Conservation (phyloP, 2,888 invertebrate genomes). For the Heteropelma amictum region DNA sequence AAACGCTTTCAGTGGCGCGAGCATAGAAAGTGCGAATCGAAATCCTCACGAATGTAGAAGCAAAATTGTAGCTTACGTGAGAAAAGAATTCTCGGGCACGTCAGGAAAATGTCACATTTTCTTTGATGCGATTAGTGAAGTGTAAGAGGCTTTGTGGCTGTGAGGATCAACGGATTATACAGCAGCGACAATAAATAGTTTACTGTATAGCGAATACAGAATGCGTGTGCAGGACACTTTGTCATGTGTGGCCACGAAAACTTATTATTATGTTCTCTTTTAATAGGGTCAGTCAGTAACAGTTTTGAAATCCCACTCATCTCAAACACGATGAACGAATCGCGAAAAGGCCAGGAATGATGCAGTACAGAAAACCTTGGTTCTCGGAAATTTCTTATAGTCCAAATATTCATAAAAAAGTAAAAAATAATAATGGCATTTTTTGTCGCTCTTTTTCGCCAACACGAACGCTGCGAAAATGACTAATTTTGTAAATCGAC, state of each 20-base stretch:
- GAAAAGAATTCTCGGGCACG: slow-evolving; percentile 31
- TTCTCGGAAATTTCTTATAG: too few relatives aligned
- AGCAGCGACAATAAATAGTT: slow-evolving; percentile 23
- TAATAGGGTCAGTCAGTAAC: not conserved
- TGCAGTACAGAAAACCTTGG: too few relatives aligned
- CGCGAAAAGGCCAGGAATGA: too few relatives aligned
- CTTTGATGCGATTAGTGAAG: slow-evolving; percentile 68
- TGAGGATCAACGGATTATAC: slow-evolving; percentile 61
- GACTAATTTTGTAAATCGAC: too few relatives aligned
- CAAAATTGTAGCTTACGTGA: slow-evolving; percentile 58
- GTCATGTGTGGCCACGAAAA: not conserved
- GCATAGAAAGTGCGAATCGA: not conserved
- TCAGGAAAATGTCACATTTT: slow-evolving; percentile 45
- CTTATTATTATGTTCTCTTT: slow-evolving; percentile 5
- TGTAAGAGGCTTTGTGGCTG: slow-evolving; percentile 61
- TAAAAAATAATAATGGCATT: too few relatives aligned
- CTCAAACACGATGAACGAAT: too few relatives aligned
- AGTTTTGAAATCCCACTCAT: too few relatives aligned
- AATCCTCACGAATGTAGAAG: not conserved
- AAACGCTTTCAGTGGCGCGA: slow-evolving; percentile 50
- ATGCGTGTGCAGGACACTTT: slow-evolving; percentile 38
- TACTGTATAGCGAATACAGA: not conserved
- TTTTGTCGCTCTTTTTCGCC: too few relatives aligned
- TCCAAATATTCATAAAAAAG: too few relatives aligned
- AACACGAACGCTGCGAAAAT: too few relatives aligned